Evolutionary conservation across 1,140 invertebrate genomes (phyloP), one percentile per base, ranked within the genome.

Genomic region (Zaprionus inermis): DNA sequence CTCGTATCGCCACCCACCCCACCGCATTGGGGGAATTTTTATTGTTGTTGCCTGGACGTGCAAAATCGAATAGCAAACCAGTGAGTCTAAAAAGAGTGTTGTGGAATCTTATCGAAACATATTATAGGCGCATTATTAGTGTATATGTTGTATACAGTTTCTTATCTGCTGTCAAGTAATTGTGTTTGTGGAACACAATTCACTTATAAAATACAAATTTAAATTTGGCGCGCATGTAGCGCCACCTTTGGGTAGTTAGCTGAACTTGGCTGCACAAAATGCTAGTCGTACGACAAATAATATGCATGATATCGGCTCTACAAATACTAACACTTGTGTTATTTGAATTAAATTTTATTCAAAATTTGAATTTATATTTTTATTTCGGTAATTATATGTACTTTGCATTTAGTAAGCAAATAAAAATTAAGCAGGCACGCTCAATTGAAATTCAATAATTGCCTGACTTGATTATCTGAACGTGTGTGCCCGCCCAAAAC

Each of bases 91-190:
- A 49, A 58, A 51, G 38, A 41, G 68, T 22, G 52, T 68, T 49
- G 44, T 49, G 51, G 24, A 74, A 64, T 74, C 79, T 88, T 83
- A 88, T 88, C 83, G 38, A 51, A 34, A 51, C 52, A 66, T 70
- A 70, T 79, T 46, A 30, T 76, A 71, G 58, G 20, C 67, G 58
- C 75, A 85, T 84, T 84, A 78, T 65, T 84, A 64, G 72, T 85
- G 82, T 81, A 67, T 44, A 59, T 36, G 28, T 24, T 28, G 22
- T 28, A 55, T 61, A 67, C 46, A 68, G 32, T 63, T 57, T 41
- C 44, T 57, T 74, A 63, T 74, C 72, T 28, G 4, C 16, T 7
- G 24, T 44, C 20, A 41, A 41, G 18, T 32, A 22, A 56, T 41
- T 51, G 11, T 69, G n/a, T 49, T 57, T 38, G n/a, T 38, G n/a